Evolutionary conservation across 2,113 vertebrate species (phyloP).

Genomic region (Protomyctophum bolini): DNA sequence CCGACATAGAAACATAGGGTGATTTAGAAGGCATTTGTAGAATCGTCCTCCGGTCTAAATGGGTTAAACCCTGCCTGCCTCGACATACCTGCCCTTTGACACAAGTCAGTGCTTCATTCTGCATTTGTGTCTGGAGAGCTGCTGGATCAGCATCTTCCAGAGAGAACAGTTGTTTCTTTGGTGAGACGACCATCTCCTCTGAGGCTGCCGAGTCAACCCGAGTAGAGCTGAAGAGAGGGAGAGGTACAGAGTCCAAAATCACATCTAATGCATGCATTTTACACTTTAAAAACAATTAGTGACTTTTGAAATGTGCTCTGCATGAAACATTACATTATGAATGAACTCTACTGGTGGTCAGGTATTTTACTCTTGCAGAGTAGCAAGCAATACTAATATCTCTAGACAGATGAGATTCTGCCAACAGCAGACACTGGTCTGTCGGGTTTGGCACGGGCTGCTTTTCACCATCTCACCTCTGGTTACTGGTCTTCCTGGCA

Average conservation of each 20-base stretch:
- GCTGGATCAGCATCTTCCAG: constrained; percentile 55
- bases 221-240: background rate
- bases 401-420: too few species aligned
- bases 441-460: too few species aligned
- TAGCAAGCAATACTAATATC: too few species aligned
- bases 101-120: background rate
- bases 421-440: too few species aligned
- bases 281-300: too few species aligned
- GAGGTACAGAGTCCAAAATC: too few species aligned
- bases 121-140: constrained; percentile 5
- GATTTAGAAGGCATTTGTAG: too few species aligned
- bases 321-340: too few species aligned
- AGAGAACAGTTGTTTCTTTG: constrained; percentile 64
- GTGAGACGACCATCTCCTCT: background rate
- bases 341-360: background rate
- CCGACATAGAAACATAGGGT: too few species aligned
- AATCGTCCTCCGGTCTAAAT: too few species aligned
- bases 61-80: background rate
- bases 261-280: too few species aligned
- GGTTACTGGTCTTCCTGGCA: constrained; percentile 24
- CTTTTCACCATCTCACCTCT: constrained; percentile 73
- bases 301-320: too few species aligned
- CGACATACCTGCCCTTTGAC: background rate
- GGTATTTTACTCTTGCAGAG: background rate
- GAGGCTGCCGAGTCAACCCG: constrained; percentile 35